These are phyloP conservation scores for Anthopleura sola DNA, from an alignment of 64 coral and sea anemone genomes.

Conservation along the genomic window DNA sequence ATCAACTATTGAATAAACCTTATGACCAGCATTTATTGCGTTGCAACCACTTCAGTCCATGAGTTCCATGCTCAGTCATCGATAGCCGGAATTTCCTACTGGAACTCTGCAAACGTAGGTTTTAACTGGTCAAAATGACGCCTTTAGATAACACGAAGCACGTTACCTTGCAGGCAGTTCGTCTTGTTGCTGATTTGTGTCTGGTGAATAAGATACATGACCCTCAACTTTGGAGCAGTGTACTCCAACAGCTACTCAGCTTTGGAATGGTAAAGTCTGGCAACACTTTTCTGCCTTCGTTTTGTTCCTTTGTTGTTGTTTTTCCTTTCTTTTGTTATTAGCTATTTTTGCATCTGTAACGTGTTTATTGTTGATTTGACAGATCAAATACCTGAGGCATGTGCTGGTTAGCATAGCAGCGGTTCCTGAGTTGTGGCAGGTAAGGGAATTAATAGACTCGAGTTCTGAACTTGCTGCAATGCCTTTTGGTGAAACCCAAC, in stretches of 20 bases:
- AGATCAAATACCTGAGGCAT: conserved; percentile 78
- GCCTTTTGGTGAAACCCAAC: too few species aligned
- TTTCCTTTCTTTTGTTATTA: neutral
- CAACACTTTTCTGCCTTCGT: neutral
- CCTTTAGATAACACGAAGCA: neutral
- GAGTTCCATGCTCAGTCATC: too few species aligned
- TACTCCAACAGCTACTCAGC: conserved; percentile 75
- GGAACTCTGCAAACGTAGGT: too few species aligned
- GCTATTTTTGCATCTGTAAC: neutral
- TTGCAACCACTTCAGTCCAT: too few species aligned
- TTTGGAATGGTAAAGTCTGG: conserved; percentile 63
- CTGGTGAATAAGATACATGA: conserved; percentile 90
- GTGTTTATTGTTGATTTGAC: neutral
- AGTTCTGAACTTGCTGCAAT: too few species aligned
- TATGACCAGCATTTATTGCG: too few species aligned
- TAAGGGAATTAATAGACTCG: neutral
- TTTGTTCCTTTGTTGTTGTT: neutral
- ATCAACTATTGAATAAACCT: too few species aligned
- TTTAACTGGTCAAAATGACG: neutral
- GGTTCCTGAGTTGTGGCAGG: conserved; percentile 82
- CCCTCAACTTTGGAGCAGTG: conserved; percentile 90
- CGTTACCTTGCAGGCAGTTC: conserved; percentile 51
- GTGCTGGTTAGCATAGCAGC: conserved; percentile 84
- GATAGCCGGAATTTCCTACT: neutral
- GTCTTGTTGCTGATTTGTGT: conserved; percentile 90